phyloP scores from a whole-genome alignment of 2,888 invertebrate species.

The Pachydiplax longipennis region DNA sequence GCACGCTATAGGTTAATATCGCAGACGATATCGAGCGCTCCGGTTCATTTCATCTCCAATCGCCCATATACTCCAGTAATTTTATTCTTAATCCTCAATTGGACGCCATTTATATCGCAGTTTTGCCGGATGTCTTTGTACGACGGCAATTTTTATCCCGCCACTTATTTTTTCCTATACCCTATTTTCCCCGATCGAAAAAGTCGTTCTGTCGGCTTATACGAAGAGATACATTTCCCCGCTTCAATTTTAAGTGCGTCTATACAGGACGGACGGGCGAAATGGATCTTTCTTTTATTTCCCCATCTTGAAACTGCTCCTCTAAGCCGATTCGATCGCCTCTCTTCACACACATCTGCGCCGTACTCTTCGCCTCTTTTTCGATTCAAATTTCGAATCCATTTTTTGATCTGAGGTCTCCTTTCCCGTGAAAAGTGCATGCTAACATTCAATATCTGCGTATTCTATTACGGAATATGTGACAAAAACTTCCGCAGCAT shows the following conservation, averaged over 20 bases:
- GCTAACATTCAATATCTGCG: no score
- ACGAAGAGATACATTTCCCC: background rate
- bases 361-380: background rate
- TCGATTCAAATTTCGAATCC: constrained; percentile 21
- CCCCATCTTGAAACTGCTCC: background rate
- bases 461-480: no score
- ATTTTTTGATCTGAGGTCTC: constrained; percentile 9
- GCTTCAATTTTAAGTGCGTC: background rate
- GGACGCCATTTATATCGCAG: background rate
- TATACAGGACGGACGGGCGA: background rate
- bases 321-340: background rate
- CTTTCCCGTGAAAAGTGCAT: background rate
- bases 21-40: no score
- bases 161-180: background rate
- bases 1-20: no score
- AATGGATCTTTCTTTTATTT: background rate
- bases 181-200: background rate
- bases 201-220: background rate
- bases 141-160: background rate
- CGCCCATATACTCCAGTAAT: background rate
- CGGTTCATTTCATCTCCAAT: no score
- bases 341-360: no score
- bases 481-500: no score
- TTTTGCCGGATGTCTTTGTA: background rate
- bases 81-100: background rate